Percentiles rank a stretch among this genome's conserved stretches.
These are phyloP conservation scores for Sinocyclocheilus grahami DNA, from an alignment of 2,113 vertebrate genomes.

Conservation along the genomic window DNA sequence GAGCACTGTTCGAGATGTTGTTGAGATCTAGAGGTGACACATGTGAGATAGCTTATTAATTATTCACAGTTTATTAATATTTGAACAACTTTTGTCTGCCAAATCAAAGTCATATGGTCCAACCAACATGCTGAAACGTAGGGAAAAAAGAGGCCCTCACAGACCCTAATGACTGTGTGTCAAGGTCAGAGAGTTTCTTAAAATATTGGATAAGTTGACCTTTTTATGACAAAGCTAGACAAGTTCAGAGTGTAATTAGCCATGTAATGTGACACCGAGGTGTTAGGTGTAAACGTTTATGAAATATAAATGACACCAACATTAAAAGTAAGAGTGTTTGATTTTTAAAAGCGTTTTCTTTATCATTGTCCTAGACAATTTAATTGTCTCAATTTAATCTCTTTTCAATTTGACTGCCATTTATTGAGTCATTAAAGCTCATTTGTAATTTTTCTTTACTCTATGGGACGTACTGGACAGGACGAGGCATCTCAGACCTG, in stretches of 20 bases:
- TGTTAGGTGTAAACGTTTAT: background rate
- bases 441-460: background rate
- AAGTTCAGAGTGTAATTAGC: background rate
- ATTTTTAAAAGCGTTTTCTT: background rate
- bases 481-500: background rate
- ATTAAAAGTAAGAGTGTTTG: background rate
- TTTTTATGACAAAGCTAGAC: background rate
- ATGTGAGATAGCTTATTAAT: conserved; percentile 1
- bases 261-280: background rate
- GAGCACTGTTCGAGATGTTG: conserved; percentile 7
- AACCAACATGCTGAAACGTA: background rate
- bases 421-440: background rate
- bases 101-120: conserved; percentile 10
- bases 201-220: background rate
- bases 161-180: background rate
- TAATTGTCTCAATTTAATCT: background rate
- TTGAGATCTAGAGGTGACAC: background rate
- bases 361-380: background rate
- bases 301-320: background rate
- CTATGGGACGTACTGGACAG: background rate
- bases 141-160: background rate
- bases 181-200: background rate
- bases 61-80: conserved; percentile 7
- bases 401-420: background rate
- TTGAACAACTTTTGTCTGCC: conserved; percentile 11